Evolutionary conservation across 2,888 invertebrate genomes (phyloP).

Genomic region (Octodonta nipae): DNA sequence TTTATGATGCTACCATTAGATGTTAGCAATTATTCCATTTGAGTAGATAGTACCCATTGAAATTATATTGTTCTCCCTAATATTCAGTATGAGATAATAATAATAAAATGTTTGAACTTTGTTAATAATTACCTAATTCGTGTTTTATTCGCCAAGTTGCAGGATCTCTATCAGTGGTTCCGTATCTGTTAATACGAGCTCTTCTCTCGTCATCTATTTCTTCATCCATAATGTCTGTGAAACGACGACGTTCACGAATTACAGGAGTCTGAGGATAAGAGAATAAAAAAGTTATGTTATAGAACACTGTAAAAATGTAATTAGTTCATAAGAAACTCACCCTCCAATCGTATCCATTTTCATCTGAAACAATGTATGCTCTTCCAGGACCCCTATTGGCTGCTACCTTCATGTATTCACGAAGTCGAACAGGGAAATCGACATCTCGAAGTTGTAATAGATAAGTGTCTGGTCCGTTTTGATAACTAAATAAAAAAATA

Average conservation of each 20-base stretch:
- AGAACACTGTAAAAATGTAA: no score
- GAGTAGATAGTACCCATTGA: no score
- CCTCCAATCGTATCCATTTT: conserved; percentile 60
- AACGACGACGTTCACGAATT: conserved; percentile 77
- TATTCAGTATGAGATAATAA: background rate
- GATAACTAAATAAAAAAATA: no score
- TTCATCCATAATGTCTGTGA: conserved; percentile 90
- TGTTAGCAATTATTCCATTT: no score
- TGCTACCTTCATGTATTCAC: conserved; percentile 91
- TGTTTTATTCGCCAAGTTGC: conserved; percentile 65
- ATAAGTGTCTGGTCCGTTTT: conserved; percentile 93
- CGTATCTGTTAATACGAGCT: conserved; percentile 66
- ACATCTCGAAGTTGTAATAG: conserved; percentile 85
- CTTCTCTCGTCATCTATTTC: conserved; percentile 85
- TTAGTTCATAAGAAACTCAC: no score
- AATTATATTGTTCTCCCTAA: no score
- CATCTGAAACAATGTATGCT: conserved; percentile 51
- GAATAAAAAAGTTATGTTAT: no score
- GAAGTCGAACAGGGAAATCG: conserved; percentile 82
- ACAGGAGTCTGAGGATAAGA: conserved; percentile 61
- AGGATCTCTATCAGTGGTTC: conserved; percentile 43
- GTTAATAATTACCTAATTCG: conserved; percentile 49
- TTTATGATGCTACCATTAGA: no score
- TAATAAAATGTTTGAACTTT: background rate
- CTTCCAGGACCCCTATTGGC: conserved; percentile 61